Base-by-base conservation (phyloP, 2,113 vertebrate genomes). In the Megaleporinus macrocephalus region DNA sequence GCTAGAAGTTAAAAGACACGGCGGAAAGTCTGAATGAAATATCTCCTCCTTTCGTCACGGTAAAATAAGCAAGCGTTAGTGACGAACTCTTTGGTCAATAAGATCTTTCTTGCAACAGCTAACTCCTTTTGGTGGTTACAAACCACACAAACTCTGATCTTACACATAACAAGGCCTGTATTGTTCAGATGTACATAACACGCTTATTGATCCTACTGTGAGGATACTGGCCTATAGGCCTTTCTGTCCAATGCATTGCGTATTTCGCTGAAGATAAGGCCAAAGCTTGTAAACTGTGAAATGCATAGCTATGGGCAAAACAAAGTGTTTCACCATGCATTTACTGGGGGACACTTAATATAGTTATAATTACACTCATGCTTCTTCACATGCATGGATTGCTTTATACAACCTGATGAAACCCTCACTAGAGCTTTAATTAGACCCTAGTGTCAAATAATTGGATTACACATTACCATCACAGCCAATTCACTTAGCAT, bases 21-120 rank as follows among this genome's bases (percentile, higher is more conserved):
- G 41, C 13, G 41, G 41, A 44, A 41, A 16, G 22, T 12, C 66
- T 24, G 11, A 70, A 44, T 41, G 20, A 12, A 13, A 70, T 33
- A 22, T 44, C 29, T 12, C 10, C 20, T 9, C 6, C 66, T 18
- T 61, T 53, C 1, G 22, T 9, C 57, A 76, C 24, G 55, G 15
- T 24, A 61, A 47, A 44, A 62, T 47, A 1, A 70, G 33, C 33
- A n/a, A 44, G 66, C 66, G 20, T 70, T 70, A 44, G 41, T 44
- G 66, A 70, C 20, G 10, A 70, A 70, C 66, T 70, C 66, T 69
- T 69, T 70, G 36, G 57, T 70, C 66, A 70, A 44, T 70, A 22
- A 70, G 33, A n/a, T 44, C 33, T 70, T 41, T 44, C 66, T 44
- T 44, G n/a, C 66, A 44, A 76, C n/a, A 62, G 57, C 73, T 62